phyloP scores from a whole-genome alignment of 2,888 invertebrate genomes.

The Phlogophora meticulosa region DNA sequence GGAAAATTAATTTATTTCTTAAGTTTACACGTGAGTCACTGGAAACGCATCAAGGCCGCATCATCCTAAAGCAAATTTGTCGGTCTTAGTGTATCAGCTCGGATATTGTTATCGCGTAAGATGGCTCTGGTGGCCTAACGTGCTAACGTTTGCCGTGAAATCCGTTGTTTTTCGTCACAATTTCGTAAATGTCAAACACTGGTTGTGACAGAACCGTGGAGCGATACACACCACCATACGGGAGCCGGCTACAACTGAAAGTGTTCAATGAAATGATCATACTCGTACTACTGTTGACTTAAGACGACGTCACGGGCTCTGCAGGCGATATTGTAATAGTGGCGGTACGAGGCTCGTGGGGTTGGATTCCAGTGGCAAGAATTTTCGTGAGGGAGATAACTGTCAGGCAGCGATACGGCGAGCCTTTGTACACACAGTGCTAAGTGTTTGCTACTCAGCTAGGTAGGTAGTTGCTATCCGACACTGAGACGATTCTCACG shows the following conservation, averaged over 20 bases:
- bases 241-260: slow-evolving; percentile 17
- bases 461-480: slow-evolving; percentile 31
- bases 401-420: slow-evolving; percentile 37
- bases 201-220: slow-evolving; percentile 18
- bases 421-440: slow-evolving; percentile 46
- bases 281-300: background rate
- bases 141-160: slow-evolving; percentile 61
- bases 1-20: slow-evolving; percentile 50
- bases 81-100: slow-evolving; percentile 81
- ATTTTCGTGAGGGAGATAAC: slow-evolving; percentile 39
- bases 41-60: slow-evolving; percentile 74
- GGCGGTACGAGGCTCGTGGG: background rate
- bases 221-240: slow-evolving; percentile 1
- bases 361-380: slow-evolving; percentile 6
- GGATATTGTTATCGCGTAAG: slow-evolving; percentile 78
- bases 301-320: slow-evolving; percentile 24
- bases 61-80: slow-evolving; percentile 84
- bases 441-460: slow-evolving; percentile 34
- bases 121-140: slow-evolving; percentile 57
- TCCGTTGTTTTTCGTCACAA: slow-evolving; percentile 60
- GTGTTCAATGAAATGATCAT: slow-evolving; percentile 10
- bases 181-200: slow-evolving; percentile 46
- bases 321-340: slow-evolving; percentile 8
- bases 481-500: slow-evolving; percentile 47
- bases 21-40: slow-evolving; percentile 66